Conservation (phyloP, 1,140 invertebrate species). For the Luehdorfia chinensis region DNA sequence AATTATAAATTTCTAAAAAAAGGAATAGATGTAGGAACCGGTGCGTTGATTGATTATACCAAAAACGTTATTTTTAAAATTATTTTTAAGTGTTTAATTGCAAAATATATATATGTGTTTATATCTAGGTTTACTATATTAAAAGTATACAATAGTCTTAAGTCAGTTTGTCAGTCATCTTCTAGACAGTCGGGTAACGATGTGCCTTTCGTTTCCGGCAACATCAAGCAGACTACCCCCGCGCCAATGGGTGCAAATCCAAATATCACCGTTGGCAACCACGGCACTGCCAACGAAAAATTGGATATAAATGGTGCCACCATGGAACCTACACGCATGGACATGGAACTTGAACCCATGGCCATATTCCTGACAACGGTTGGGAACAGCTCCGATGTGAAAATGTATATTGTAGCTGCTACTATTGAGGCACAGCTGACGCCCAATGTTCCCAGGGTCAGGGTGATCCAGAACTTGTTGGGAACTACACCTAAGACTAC, state of each 20-base stretch:
- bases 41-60: too few species aligned
- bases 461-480: slow-evolving; percentile 39
- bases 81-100: too few species aligned
- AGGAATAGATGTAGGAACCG: too few species aligned
- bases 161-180: slow-evolving; percentile 63
- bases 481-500: slow-evolving; percentile 42
- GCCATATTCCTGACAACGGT: slow-evolving; percentile 83
- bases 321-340: slow-evolving; percentile 83
- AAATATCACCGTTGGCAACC: slow-evolving; percentile 84
- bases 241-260: slow-evolving; percentile 81
- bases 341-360: slow-evolving; percentile 81
- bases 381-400: slow-evolving; percentile 83
- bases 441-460: slow-evolving; percentile 69
- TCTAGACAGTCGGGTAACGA: slow-evolving; percentile 86
- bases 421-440: slow-evolving; percentile 82
- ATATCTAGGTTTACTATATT: too few species aligned
- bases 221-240: slow-evolving; percentile 80
- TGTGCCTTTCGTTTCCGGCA: slow-evolving; percentile 86
- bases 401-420: slow-evolving; percentile 82
- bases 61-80: too few species aligned
- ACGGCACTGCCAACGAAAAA: slow-evolving; percentile 56
- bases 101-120: too few species aligned
- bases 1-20: too few species aligned
- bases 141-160: too few species aligned
- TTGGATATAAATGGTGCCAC: slow-evolving; percentile 81